Percentiles rank a stretch among this genome's conserved stretches.
Evolutionary conservation across 1,140 invertebrate genomes (phyloP).

Genomic region (Chrysomallon squamiferum): DNA sequence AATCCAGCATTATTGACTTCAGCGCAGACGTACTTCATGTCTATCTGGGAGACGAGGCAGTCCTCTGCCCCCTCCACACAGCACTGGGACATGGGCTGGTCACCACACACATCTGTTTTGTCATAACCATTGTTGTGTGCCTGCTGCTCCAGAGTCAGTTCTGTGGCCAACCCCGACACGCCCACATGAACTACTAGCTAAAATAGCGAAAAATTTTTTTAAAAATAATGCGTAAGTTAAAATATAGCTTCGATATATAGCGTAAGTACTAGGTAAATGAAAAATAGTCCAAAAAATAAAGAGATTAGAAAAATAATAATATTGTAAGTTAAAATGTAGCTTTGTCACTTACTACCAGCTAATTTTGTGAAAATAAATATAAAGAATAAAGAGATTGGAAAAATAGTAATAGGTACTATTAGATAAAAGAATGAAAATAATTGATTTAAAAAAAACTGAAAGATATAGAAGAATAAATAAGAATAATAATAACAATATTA

Average conservation of each 20-base stretch:
- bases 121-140: slow-evolving; percentile 65
- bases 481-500: too few relatives aligned
- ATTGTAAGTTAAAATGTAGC: too few relatives aligned
- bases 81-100: slow-evolving; percentile 38
- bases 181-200: slow-evolving; percentile 66
- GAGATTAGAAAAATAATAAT: background rate
- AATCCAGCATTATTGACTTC: slow-evolving; percentile 54
- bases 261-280: background rate
- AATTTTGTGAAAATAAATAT: too few relatives aligned
- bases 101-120: slow-evolving; percentile 56
- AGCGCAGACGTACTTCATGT: slow-evolving; percentile 61
- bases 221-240: background rate
- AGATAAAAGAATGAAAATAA: too few relatives aligned
- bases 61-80: slow-evolving; percentile 55
- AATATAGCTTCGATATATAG: background rate
- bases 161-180: slow-evolving; percentile 65
- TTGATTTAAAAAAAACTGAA: too few relatives aligned
- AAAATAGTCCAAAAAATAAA: background rate
- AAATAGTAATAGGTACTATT: too few relatives aligned
- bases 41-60: slow-evolving; percentile 55
- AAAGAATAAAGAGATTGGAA: too few relatives aligned
- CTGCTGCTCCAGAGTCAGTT: slow-evolving; percentile 64
- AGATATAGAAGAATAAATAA: too few relatives aligned
- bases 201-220: background rate
- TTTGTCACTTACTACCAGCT: too few relatives aligned